Evolutionary conservation across 2,797 vertebrate genomes (phyloP), one percentile per base, ranked within the genome.

Genomic region (Malurus leucopterus): DNA sequence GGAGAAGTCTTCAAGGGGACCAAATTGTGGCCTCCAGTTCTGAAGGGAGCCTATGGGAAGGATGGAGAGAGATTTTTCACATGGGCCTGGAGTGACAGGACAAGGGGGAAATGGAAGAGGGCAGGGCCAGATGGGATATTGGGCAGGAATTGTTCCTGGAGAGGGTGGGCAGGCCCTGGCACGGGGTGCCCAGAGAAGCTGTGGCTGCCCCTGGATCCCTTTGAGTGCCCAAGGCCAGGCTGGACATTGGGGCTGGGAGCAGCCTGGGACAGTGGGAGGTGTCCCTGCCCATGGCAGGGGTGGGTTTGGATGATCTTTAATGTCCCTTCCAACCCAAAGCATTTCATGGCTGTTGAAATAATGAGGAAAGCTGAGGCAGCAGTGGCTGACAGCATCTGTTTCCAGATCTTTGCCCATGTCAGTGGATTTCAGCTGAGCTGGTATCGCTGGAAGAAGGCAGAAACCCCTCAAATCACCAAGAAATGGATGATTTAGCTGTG

Each of bases 111-210:
- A 1, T 53, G 53, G 8, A 5, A 64, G 20, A 44, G 3, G 20
- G 8, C 0, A 46, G 32, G 11, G 1, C 26, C 26, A 26, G 20
- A 11, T 27, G 6, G 15, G 40, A 7, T 41, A 16, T 26, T 59
- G 3, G 27, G 61, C 19, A 36, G 13, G 4, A 78, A 38, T 44
- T 50, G 0, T 32, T 57, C 4, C 2, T 8, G 38, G 0, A 2
- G 58, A 64, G 50, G 36, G 27, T 40, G 27, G 18, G 0, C 0
- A 64, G 14, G 9, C 6, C 3, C 32, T 64, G 44, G 58, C 1
- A 9, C 8, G 32, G 58, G 3, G 1, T 50, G 2, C 9, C 27
- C 29, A 78, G 32, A 18, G 44, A 1, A 32, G n/a, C 65, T 85
- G 65, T 2, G 73, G 50, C 36, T 63, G 43, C 36, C 27, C 64